Evolutionary conservation across 1,140 invertebrate species (phyloP).

Genomic region (Panagrolaimus sp.): DNA sequence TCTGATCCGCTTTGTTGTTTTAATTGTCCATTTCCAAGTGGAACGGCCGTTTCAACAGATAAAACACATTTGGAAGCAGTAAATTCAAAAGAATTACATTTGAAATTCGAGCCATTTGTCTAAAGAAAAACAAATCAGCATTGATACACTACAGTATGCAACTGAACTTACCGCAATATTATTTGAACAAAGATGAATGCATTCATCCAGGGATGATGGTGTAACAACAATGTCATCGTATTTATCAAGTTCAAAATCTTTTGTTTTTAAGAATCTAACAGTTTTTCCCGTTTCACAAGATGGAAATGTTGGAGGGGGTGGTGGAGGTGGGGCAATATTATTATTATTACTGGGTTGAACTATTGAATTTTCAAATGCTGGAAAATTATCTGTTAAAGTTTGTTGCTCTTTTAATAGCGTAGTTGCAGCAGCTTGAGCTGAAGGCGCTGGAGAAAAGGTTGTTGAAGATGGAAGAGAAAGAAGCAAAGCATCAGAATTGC

Average conservation of each 20-base stretch:
- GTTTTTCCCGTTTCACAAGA: conserved; percentile 40
- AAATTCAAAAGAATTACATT: conserved; percentile 56
- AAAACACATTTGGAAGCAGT: conserved; percentile 38
- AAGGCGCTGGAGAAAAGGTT: conserved; percentile 7
- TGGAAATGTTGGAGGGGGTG: background rate
- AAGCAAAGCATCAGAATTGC: conserved; percentile 22
- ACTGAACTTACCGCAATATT: conserved; percentile 30
- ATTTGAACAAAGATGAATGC: conserved; percentile 43
- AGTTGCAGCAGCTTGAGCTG: background rate
- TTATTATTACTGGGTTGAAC: background rate
- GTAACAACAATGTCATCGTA: conserved; percentile 45
- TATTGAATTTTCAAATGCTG: background rate
- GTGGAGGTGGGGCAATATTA: background rate
- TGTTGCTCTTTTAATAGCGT: background rate
- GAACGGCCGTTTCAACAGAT: conserved; percentile 53
- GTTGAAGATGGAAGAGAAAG: background rate
- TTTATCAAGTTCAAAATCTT: conserved; percentile 50
- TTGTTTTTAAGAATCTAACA: conserved; percentile 46
- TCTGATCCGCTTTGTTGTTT: conserved; percentile 45
- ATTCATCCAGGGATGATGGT: conserved; percentile 39
- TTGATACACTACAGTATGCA: conserved; percentile 1
- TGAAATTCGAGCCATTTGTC: conserved; percentile 33
- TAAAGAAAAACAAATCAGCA: conserved; percentile 19
- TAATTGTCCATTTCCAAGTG: conserved; percentile 56
- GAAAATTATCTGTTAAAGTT: background rate